These are phyloP conservation scores for Semnornis frantzii DNA, from an alignment of 2,113 vertebrate genomes.

Conservation along the genomic window DNA sequence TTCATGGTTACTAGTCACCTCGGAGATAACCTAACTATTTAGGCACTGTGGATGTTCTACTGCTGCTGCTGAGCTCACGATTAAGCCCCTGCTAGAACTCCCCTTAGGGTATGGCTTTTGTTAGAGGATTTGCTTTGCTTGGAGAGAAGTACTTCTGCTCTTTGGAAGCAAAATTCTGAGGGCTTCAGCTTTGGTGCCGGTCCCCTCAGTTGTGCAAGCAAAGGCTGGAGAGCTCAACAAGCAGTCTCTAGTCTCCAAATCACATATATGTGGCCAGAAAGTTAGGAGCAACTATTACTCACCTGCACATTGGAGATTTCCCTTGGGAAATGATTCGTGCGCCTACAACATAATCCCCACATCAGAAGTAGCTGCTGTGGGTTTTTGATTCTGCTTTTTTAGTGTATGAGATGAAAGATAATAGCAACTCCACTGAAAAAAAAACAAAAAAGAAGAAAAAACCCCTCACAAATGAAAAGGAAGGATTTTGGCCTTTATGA, in stretches of 20 bases:
- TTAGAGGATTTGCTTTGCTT: not conserved
- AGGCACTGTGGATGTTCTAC: not conserved
- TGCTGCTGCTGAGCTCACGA: not conserved
- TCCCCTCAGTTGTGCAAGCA: not conserved
- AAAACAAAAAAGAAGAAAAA: not conserved
- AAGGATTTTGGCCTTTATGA: not conserved
- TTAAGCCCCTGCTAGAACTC: not conserved
- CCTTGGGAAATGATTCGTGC: not conserved
- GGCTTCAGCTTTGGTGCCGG: not conserved
- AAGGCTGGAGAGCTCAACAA: not conserved
- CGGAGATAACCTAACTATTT: not conserved
- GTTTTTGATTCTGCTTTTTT: not conserved
- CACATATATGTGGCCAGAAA: not conserved
- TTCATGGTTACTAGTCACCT: not conserved
- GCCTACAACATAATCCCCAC: not conserved
- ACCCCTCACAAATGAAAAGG: not conserved
- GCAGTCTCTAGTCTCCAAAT: not conserved
- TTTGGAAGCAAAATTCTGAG: not conserved
- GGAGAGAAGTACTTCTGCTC: not conserved
- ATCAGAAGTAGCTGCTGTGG: not conserved
- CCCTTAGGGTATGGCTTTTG: not conserved
- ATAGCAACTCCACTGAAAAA: not conserved
- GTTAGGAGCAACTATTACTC: not conserved
- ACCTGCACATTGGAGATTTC: not conserved
- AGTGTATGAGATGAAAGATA: slow-evolving; percentile 26